Percentiles rank a stretch among this genome's conserved stretches.
Conservation (phyloP, 2,113 vertebrate genomes). For the Alosa alosa region DNA sequence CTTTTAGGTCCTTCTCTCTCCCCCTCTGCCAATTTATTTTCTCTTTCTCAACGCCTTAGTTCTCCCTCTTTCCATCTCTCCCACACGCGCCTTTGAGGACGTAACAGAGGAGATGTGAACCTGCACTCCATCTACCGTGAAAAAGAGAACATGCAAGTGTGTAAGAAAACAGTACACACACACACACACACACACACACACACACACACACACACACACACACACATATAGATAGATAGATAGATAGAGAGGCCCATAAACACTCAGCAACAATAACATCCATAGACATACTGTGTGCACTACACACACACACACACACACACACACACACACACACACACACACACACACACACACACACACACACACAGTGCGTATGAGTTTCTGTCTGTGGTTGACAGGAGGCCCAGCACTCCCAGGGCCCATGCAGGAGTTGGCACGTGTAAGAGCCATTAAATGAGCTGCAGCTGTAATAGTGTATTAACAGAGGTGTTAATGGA, state of each 20-base stretch:
- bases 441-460: not conserved
- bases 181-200: not conserved
- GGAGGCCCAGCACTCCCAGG: too few relatives aligned
- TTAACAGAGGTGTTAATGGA: conserved; percentile 60
- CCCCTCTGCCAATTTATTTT: not conserved
- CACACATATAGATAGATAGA: not conserved
- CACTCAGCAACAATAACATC: not conserved
- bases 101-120: not conserved
- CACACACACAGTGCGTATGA: too few relatives aligned
- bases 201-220: not conserved
- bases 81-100: conserved; percentile 28
- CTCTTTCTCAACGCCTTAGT: not conserved
- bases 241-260: not conserved
- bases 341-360: not conserved
- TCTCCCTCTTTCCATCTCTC: conserved; percentile 27
- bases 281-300: not conserved
- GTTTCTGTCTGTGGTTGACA: too few relatives aligned
- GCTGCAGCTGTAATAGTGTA: conserved; percentile 50
- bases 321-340: not conserved
- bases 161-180: not conserved
- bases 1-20: not conserved
- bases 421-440: too few relatives aligned
- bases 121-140: not conserved
- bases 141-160: conserved; percentile 27
- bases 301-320: conserved; percentile 1